Base-by-base conservation (phyloP, 1,140 invertebrate genomes). In the Matsumurasca onukii region DNA sequence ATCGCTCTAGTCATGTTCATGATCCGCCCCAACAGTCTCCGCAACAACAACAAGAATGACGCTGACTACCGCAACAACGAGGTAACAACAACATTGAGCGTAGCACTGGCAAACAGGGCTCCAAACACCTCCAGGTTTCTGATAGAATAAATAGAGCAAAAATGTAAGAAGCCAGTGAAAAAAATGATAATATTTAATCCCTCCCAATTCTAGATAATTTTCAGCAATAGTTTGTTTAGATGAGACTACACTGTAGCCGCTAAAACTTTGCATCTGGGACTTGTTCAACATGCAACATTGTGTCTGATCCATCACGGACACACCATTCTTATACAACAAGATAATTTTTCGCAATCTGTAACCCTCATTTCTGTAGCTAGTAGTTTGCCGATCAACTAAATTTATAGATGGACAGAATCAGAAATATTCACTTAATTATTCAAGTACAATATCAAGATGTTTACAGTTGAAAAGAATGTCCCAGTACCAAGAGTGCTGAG, bases 1-100 rank as follows among this genome's bases (percentile, higher is more conserved):
- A 17, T 71, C 30, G 67, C 70, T 69, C 24, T 71, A 25, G 48
- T 29, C 31, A 61, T 69, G 25, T 71, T 62, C 39, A 48, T 71
- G 31, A 24, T 71, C 67, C 67, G 70, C 24, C 70, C 70, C 3
- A 17, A 22, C 3, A 5, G 49, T 22, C 24, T 51, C n/a, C 49
- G 49, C 49, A 51, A 51, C 49, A n/a, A n/a, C n/a, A n/a, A n/a
- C n/a, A 51, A 51, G 49, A 51, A 17, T 51, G 49, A 51, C n/a
- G 5, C 49, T 20, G 49, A 51, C 24, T 51, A 9, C 24, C 49
- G 49, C 49, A 51, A 51, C n/a, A 51, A 51, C 24, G 49, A 51
- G 49, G 49, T 51, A 20, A 51, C 17, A 12, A 45, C 34, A 12
- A 12, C 17, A 12, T 9, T 12, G 17, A 45, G 17, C 17, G 17